Evolutionary conservation across 2,113 vertebrate species (phyloP).

Genomic region (Pontoporia blainvillei): DNA sequence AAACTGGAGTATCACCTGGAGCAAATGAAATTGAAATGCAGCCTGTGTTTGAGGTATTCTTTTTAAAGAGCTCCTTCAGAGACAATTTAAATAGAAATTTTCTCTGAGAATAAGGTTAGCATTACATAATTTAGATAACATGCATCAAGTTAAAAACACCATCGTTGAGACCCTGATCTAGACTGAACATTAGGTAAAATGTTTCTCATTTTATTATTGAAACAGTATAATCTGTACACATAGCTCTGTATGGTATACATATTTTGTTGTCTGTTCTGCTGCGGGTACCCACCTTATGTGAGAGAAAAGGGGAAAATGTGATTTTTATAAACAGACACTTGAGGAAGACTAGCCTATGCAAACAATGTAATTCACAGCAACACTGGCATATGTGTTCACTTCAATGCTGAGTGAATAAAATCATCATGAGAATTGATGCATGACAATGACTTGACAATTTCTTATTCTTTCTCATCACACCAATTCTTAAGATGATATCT

Average conservation of each 20-base stretch:
- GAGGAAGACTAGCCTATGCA: neutral
- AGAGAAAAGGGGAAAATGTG: neutral
- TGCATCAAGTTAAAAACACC: neutral
- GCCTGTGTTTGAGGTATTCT: neutral
- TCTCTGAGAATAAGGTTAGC: neutral
- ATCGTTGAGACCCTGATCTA: neutral
- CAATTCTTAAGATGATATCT: constrained; percentile 37
- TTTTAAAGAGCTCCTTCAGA: neutral
- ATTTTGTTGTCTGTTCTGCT: constrained; percentile 22
- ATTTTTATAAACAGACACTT: constrained; percentile 40
- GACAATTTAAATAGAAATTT: neutral
- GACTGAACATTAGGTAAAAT: neutral
- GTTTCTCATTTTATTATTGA: neutral
- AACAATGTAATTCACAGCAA: constrained; percentile 35
- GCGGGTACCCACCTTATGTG: neutral
- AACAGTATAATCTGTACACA: neutral
- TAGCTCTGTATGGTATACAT: neutral
- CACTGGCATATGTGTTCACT: constrained; percentile 15
- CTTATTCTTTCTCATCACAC: constrained; percentile 36
- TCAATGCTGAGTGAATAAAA: constrained; percentile 48
- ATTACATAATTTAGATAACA: neutral
- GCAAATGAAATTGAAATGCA: neutral
- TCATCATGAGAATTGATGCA: constrained; percentile 46
- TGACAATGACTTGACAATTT: constrained; percentile 20
- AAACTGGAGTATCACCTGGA: neutral